Base-by-base conservation (phyloP, 2,797 vertebrate genomes). In the Chrosomus eos region DNA sequence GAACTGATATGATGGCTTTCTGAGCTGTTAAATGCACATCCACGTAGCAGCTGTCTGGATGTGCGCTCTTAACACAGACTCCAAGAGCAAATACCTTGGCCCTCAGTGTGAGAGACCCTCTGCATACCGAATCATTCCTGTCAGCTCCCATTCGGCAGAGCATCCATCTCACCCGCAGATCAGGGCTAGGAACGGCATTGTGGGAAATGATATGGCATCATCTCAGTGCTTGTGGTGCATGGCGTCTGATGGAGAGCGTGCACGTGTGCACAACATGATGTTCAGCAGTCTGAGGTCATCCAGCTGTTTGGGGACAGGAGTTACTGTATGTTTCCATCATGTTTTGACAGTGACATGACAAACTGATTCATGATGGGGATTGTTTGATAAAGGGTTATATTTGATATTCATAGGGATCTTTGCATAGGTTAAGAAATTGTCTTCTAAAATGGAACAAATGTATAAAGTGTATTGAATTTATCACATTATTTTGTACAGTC, bases 21-120 rank as follows among this genome's bases (percentile, higher is more conserved):
- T 80, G 33, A 80, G 58, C n/a, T 62, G 66, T 60, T 64, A 87
- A 81, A 89, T 85, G 85, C 82, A 67, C 53, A 66, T 78, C 51
- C 67, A 71, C 53, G 58, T 23, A 26, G 51, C 74, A 55, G 43
- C 68, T 33, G 67, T 82, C 53, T 60, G 70, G 16, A 16, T 36
- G 79, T 62, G 67, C 53, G 40, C 64, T 83, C 40, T 51, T n/a
- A 66, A 23, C 28, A 19, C 23, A 0, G 66, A 40, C 48, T 71
- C 48, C 28, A 64, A 68, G 80, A 83, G 71, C 87, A 81, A 84
- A 88, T 43, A 83, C 48, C 76, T 85, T 62, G 16, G 48, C 81
- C 77, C 87, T 82, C 83, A 77, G 85, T 83, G 87, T 87, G 85
- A 85, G 87, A 87, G 77, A 75, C 76, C 72, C 55, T 80, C 80